A percentile compares a stretch with the other conserved stretches of the same genome.
These are phyloP conservation scores for Oxyruncus cristatus DNA, from an alignment of 2,113 vertebrate species.

Conservation along the genomic window DNA sequence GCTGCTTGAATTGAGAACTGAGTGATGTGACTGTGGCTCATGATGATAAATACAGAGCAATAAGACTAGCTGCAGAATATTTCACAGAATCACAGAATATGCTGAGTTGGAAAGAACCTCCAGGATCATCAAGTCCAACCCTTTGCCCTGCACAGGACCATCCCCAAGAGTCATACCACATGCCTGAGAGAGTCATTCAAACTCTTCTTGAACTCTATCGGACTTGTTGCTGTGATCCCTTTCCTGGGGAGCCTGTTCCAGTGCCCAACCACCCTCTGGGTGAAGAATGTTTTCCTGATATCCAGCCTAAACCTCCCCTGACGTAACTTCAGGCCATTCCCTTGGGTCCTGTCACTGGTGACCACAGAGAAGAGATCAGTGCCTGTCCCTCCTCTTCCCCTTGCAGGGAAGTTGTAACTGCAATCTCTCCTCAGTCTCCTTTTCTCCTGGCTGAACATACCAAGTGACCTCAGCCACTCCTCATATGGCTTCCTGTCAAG, in stretches of 20 bases:
- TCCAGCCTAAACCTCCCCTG: background rate
- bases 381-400: background rate
- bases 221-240: background rate
- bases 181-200: background rate
- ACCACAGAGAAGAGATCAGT: background rate
- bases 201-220: background rate
- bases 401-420: background rate
- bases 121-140: background rate
- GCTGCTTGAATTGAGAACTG: background rate
- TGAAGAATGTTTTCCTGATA: background rate
- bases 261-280: background rate
- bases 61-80: background rate
- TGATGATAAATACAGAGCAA: background rate
- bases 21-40: background rate
- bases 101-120: background rate
- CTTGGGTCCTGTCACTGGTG: background rate
- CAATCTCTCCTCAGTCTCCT: background rate
- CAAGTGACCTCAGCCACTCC: background rate
- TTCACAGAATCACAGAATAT: background rate
- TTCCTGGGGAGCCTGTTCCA: background rate
- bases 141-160: background rate
- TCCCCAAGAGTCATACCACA: background rate
- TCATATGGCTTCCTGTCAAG: background rate
- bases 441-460: background rate
- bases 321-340: background rate